Base-by-base conservation (phyloP, 2,888 invertebrate genomes). In the Cheilosia urbana region DNA sequence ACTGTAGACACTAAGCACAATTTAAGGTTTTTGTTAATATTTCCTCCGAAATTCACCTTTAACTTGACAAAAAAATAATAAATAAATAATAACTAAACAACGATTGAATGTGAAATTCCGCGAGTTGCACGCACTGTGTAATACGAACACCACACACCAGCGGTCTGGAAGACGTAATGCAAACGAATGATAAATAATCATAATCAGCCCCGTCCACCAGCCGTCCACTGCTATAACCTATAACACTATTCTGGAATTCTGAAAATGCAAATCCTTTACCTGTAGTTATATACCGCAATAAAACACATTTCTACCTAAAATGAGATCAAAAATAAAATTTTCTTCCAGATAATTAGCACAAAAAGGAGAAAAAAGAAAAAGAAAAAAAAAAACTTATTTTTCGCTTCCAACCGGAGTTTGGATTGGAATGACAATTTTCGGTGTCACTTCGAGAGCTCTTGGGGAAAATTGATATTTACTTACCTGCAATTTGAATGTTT, bases 401-500 rank as follows among this genome's bases (percentile, higher is more conserved):
- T 42, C 19, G 24, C 15, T 62, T 27, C 37, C 34, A 63, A 63
- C 60, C 60, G 45, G 62, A 51, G 73, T 65, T 47, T 40, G 30
- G 30, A 30, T 30, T 30, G 57, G 65, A 57, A 58, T 30, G 47
- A 65, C 60, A 42, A 34, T 73, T 68, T 66, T 68, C 58, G 78
- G 57, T 73, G 73, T 57, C 69, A 78, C 71, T 57, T 30, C 45
- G 15, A 21, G 15, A 37, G 37, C 21, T 49, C 21, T 49, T 45
- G 69, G 63, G 57, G 37, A 37, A 37, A 63, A 49, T 73, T 51
- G 13, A 27, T 83, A 84, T 79, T 80, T 76, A 84, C 84, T 84
- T 84, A 80, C 84, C 79, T 62, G 69, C 60, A 62, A 76, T 45
- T 66, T 15, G 45, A 65, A 66, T 75, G 71, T 69, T 60, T 63